Evolutionary conservation across 2,797 vertebrate species (phyloP), one percentile per base, ranked within the genome.

Genomic region (Epinephelus awoara): DNA sequence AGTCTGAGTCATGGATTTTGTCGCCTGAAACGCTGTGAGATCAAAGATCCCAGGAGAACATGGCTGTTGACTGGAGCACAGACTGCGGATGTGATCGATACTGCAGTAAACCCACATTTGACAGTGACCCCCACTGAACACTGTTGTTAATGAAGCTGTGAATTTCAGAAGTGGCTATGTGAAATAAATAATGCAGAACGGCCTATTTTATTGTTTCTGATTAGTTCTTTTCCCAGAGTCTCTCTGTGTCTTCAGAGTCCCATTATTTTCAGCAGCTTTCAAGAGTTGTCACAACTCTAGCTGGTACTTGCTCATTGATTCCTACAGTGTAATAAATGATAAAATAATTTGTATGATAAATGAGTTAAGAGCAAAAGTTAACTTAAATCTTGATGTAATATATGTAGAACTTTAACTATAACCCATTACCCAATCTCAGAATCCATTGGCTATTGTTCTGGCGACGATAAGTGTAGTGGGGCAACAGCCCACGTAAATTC

Each of bases 111-210:
- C 46, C 58, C 57, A 78, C 72, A 79, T 76, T 66, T 68, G 72
- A 85, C 62, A 75, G 38, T 29, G 25, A 52, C 52, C 9, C 46
- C 70, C n/a, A 44, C 34, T 75, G 46, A 62, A 62, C 77, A 71
- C n/a, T 15, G 25, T 56, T 13, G 6, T 61, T 85, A 88, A 90
- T 82, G 57, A 91, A 81, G 66, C 61, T 66, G 46, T 52, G 34
- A 47, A 72, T 80, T 80, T 82, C 69, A 75, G 47, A 85, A 50
- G 72, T 49, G 69, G n/a, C 66, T 59, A 5, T 47, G 19, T 27
- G 54, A 70, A 62, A 91, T 91, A 72, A 89, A 92, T 85, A 86
- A 85, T 88, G 67, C 44, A 89, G 18, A 25, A 46, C 6, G 15
- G 49, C 72, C 75, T 40, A 51, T 78, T 81, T 88, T 74, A 21